Percentiles rank a stretch among this genome's conserved stretches.
Conservation (phyloP, 2,888 invertebrate genomes). For the Drosophila acutilabella region DNA sequence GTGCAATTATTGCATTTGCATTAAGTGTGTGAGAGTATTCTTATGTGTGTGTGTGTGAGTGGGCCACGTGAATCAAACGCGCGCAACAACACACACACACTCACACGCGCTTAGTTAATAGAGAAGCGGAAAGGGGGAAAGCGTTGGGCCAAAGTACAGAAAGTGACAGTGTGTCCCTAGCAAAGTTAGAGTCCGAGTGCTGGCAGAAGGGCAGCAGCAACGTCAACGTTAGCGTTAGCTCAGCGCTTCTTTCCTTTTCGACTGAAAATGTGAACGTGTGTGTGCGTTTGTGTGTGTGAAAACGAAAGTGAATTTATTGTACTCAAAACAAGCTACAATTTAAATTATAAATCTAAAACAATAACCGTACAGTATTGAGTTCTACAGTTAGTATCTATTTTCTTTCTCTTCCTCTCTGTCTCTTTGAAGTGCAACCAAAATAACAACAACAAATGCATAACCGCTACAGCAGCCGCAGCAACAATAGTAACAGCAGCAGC, state of each 20-base stretch:
- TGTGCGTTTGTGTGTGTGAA: neutral
- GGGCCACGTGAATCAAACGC: conserved; percentile 76
- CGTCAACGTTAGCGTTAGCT: conserved; percentile 12
- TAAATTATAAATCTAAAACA: conserved; percentile 28
- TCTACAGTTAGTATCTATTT: neutral
- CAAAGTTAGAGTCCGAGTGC: conserved; percentile 38
- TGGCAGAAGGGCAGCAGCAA: conserved; percentile 16
- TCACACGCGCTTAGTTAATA: neutral
- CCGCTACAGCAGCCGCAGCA: conserved; percentile 7
- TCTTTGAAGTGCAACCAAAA: conserved; percentile 25
- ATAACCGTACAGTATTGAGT: conserved; percentile 7
- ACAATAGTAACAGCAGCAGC: neutral
- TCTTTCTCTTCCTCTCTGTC: neutral
- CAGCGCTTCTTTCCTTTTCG: conserved; percentile 23
- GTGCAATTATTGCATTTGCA: conserved; percentile 51
- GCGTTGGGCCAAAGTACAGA: conserved; percentile 48
- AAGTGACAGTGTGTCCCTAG: conserved; percentile 59
- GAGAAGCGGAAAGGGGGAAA: conserved; percentile 25
- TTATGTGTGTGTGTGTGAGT: conserved; percentile 42
- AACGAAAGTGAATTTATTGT: conserved; percentile 3
- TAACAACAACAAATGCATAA: conserved; percentile 32
- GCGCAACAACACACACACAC: conserved; percentile 59
- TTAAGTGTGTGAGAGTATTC: conserved; percentile 24
- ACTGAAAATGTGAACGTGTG: neutral
- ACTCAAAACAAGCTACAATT: conserved; percentile 3